Conservation (phyloP, 30 jellyfish, hydroid and myxozoan genomes). For the Chironex yamaguchii region DNA sequence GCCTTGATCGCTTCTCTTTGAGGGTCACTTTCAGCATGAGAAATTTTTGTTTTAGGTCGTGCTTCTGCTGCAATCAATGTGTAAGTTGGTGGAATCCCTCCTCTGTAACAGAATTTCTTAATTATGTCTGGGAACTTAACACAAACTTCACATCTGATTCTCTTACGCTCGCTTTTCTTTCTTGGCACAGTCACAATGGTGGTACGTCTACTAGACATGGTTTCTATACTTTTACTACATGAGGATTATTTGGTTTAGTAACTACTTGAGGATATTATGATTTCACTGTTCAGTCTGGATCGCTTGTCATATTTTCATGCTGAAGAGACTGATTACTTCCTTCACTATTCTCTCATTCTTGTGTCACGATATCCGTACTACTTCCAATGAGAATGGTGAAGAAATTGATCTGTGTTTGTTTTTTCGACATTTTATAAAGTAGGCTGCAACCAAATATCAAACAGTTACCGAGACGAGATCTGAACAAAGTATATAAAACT, state of each 20-base stretch:
- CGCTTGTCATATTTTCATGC: constrained; percentile 18
- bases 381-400: constrained; percentile 14
- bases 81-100: no score
- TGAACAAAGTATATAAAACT: constrained; percentile 26
- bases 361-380: constrained; percentile 26
- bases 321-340: constrained; percentile 26
- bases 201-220: constrained; percentile 35
- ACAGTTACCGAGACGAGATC: constrained; percentile 30
- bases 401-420: constrained; percentile 25
- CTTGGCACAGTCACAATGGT: constrained; percentile 28
- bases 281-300: constrained; percentile 30
- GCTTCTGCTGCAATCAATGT: no score
- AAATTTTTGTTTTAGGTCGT: no score
- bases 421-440: not conserved
- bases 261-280: constrained; percentile 18
- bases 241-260: constrained; percentile 36
- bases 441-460: constrained; percentile 35
- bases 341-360: constrained; percentile 25
- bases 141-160: no score
- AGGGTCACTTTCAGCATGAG: no score
- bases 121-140: no score
- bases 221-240: constrained; percentile 24
- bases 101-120: no score
- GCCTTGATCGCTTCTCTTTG: no score
- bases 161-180: no score